These are phyloP conservation scores for Melipona quadrifasciata DNA, from an alignment of 1,140 invertebrate species.

Conservation along the genomic window DNA sequence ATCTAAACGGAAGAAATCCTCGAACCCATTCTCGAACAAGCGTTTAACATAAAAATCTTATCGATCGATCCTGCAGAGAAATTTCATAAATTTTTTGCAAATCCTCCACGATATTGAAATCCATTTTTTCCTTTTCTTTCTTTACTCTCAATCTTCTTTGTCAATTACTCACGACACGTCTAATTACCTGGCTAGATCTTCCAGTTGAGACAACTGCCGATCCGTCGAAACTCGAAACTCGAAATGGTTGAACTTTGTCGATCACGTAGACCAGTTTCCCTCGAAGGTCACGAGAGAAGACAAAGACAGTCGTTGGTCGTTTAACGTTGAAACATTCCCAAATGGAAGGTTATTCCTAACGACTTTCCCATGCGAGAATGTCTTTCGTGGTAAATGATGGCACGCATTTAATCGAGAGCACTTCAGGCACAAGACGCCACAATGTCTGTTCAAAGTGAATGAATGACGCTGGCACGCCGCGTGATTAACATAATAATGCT, in stretches of 20 bases:
- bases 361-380: conserved; percentile 78
- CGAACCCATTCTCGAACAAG: neutral
- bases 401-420: conserved; percentile 32
- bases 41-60: neutral
- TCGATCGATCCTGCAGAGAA: neutral
- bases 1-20: neutral
- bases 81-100: neutral
- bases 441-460: conserved; percentile 63
- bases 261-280: neutral
- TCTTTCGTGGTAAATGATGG: conserved; percentile 44
- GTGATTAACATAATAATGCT: conserved; percentile 80
- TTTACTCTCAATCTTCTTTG: neutral
- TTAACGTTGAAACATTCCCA: neutral
- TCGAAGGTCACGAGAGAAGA: neutral
- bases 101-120: neutral
- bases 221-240: conserved; percentile 20
- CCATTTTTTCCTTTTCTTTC: no score
- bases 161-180: neutral
- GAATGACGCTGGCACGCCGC: conserved; percentile 51
- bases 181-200: conserved; percentile 11
- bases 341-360: conserved; percentile 53
- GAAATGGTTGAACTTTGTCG: conserved; percentile 10
- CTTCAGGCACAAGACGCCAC: conserved; percentile 20
- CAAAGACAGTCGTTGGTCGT: neutral
- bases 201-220: neutral